Base-by-base conservation (phyloP, 23 tunicate species). In the Styela plicata region DNA sequence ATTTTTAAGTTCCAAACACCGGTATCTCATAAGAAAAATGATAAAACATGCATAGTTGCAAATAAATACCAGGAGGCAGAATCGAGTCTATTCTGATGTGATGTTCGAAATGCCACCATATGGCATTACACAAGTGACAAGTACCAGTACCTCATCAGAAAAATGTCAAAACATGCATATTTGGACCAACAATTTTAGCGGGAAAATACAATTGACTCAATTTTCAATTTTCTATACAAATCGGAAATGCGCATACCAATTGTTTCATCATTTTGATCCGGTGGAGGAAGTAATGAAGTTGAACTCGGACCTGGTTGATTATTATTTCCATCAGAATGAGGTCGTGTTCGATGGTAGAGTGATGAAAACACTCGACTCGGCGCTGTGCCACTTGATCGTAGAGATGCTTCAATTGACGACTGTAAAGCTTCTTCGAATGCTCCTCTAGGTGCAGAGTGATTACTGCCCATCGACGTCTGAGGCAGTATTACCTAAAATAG, bases 381-480 rank as follows among this genome's bases (percentile, higher is more conserved):
- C 16, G 89, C 78, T 2, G 84, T 85, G n/a, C 91, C 89, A 26
- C 71, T 69, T 16, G 90, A 81, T 35, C 97, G 84, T 33, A 91
- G 79, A 1, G 97, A 91, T 35, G 82, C 76, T 71, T 91, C 97
- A 28, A 91, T 91, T 69, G 91, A 83, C n/a, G 65, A 82, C 36
- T 91, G 97, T 37, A 91, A 79, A 5, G 97, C 97, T 78, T 91
- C 97, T 57, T 91, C 97, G 65, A 91, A 91, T 73, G 90, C 90
- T n/a, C 82, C 87, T 64, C 82, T 91, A 29, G 85, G 90, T 1
- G 68, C 74, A 27, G 97, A 83, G 2, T 91, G 97, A 62, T 36
- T 86, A 44, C 82, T 83, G 62, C 97, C 89, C 97, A 91, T 91
- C 80, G 52, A 78, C 74, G 57, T 82, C 36, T 85, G 70, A 62